Evolutionary conservation across 2,888 invertebrate species (phyloP).

Genomic region (Metopia argyrocephala): DNA sequence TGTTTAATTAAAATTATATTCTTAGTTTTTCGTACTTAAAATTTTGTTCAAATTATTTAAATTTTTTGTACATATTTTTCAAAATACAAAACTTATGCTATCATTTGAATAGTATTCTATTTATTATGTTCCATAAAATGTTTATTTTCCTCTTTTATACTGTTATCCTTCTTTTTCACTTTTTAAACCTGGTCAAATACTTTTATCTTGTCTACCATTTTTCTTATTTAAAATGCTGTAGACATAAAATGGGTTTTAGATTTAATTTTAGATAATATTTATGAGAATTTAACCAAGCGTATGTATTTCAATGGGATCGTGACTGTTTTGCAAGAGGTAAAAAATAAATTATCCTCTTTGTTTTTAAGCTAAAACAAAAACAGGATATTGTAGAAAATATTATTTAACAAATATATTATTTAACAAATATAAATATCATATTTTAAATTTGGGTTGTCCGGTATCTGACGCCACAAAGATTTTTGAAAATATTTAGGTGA

Average conservation of each 20-base stretch:
- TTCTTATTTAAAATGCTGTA: conserved; percentile 60
- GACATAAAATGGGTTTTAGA: conserved; percentile 65
- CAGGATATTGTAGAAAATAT: conserved; percentile 59
- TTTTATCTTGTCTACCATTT: conserved; percentile 38
- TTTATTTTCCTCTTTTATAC: conserved; percentile 32
- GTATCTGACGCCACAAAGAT: too few relatives aligned
- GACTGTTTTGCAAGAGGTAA: conserved; percentile 45
- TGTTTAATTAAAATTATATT: too few relatives aligned
- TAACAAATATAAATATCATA: too few relatives aligned
- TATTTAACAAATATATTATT: conserved; percentile 29
- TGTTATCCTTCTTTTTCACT: not conserved
- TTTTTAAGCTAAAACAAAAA: not conserved
- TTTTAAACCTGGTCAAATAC: conserved; percentile 49
- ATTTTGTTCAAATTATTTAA: too few relatives aligned
- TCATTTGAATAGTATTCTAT: too few relatives aligned
- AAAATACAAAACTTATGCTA: too few relatives aligned
- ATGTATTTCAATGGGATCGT: conserved; percentile 59
- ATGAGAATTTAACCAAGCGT: conserved; percentile 63
- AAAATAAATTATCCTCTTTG: conserved; percentile 4
- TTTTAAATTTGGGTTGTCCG: too few relatives aligned
- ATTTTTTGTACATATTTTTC: too few relatives aligned
- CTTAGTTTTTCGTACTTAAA: too few relatives aligned
- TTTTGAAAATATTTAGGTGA: too few relatives aligned
- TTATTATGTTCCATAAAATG: conserved; percentile 60
- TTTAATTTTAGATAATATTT: conserved; percentile 66